Percentiles rank a stretch among this genome's conserved stretches.
phyloP scores from a whole-genome alignment of 2,113 vertebrate species.

The Tychaedon coryphoeus region DNA sequence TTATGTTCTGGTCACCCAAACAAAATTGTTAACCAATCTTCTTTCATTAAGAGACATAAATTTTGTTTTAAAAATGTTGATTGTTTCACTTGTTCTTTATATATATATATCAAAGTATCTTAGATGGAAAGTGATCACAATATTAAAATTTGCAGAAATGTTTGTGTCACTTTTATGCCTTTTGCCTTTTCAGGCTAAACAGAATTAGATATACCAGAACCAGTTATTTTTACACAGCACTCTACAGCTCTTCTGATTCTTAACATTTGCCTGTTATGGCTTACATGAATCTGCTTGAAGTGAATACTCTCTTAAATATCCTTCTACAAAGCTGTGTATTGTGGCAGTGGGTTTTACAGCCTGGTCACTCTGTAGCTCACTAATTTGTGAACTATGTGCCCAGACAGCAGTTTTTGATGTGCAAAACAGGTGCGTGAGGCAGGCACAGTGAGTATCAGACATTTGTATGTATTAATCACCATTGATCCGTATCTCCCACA shows the following conservation, averaged over 20 bases:
- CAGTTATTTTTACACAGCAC: not conserved
- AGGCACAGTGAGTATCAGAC: not conserved
- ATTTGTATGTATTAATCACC: not conserved
- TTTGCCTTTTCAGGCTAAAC: not conserved
- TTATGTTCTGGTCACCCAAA: not conserved
- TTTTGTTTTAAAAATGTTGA: not conserved
- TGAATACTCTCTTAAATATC: not conserved
- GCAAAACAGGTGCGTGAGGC: not conserved
- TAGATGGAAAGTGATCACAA: not conserved
- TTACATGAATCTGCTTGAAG: not conserved
- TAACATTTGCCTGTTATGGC: not conserved
- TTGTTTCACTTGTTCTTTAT: not conserved
- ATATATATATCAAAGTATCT: not conserved
- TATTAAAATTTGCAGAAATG: not conserved
- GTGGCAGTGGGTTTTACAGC: not conserved
- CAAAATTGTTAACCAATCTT: not conserved
- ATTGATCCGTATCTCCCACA: not conserved
- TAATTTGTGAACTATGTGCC: constrained; percentile 28
- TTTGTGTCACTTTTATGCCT: not conserved
- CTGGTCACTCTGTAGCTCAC: not conserved
- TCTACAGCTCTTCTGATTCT: not conserved
- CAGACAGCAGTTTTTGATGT: not conserved
- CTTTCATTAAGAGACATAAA: not conserved
- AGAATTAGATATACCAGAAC: not conserved
- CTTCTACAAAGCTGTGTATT: not conserved